Base-by-base conservation (phyloP, 2,888 invertebrate species). In the Agrotis exclamationis region DNA sequence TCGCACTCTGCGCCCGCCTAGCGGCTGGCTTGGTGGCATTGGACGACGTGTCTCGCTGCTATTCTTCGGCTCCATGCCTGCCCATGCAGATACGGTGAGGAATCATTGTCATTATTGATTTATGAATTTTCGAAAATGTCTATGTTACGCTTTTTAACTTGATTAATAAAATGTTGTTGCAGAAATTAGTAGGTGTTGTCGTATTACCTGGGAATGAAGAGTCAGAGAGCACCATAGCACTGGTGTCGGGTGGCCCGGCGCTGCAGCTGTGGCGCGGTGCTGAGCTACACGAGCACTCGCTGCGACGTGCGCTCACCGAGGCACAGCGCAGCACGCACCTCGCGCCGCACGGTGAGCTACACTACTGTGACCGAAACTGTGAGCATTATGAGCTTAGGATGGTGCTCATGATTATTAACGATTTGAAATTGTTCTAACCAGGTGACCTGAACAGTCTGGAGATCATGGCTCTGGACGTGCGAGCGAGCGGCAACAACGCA, bases 11-110 rank as follows among this genome's bases (percentile, higher is more conserved):
- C 97, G 97, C 56, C 97, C 98, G 1, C 98, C 98, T 3, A 97
- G 98, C 66, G 98, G 98, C 2, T 98, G 98, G 97, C 96, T 99
- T 53, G 98, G 99, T 11, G 99, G 99, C 0, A 97, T 99, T 79
- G 98, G 99, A 0, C 97, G 98, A 2, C 96, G 97, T 70, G 97
- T 99, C 90, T 98, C 98, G 0, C 97, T 98, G 3, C 96, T 98
- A 45, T 98, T 99, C 89, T 99, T 98, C 91, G 98, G 98, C 0
- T 96, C 97, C 1, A 97, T 97, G 92, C 97, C 97, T 0, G 96
- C 97, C 5, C 97, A 97, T 18, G 94, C 96, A 28, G 97, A 97
- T 90, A 97, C 97, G 1, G 98, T 97, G 92, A 95, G 90, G 82
- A 62, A 14, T 58, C 2, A 13, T 33, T 33, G 13, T 58, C 2